phyloP scores from a whole-genome alignment of 2,888 invertebrate species.

The Protonemura montana region DNA sequence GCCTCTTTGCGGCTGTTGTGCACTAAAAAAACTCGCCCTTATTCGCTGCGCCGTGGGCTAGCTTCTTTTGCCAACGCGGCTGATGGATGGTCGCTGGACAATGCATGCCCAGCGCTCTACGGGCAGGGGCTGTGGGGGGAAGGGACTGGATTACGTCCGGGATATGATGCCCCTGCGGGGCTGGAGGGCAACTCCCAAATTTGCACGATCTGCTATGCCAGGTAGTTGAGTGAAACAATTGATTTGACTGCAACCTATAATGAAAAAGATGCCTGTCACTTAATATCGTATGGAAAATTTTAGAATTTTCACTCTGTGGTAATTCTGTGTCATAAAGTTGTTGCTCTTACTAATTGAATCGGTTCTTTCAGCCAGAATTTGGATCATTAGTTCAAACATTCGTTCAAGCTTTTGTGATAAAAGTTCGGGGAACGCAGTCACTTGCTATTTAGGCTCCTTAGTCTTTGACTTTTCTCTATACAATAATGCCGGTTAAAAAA shows the following conservation, averaged over 20 bases:
- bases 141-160: no score
- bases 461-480: no score
- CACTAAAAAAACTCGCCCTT: constrained; percentile 2
- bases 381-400: no score
- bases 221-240: neutral
- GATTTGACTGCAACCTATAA: neutral
- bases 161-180: no score
- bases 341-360: no score
- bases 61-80: neutral
- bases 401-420: no score
- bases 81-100: neutral
- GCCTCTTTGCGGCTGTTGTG: neutral
- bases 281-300: constrained; percentile 45
- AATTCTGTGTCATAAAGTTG: no score
- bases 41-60: neutral
- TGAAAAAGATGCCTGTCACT: constrained; percentile 42
- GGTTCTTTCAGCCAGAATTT: no score
- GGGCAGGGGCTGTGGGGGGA: neutral
- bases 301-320: neutral
- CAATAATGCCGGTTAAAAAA: neutral
- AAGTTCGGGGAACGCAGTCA: no score
- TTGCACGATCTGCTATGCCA: no score
- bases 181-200: no score
- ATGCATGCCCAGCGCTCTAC: neutral
- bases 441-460: no score